These are phyloP conservation scores for Prosapia bicincta DNA, from an alignment of 2,888 invertebrate genomes.

Conservation along the genomic window DNA sequence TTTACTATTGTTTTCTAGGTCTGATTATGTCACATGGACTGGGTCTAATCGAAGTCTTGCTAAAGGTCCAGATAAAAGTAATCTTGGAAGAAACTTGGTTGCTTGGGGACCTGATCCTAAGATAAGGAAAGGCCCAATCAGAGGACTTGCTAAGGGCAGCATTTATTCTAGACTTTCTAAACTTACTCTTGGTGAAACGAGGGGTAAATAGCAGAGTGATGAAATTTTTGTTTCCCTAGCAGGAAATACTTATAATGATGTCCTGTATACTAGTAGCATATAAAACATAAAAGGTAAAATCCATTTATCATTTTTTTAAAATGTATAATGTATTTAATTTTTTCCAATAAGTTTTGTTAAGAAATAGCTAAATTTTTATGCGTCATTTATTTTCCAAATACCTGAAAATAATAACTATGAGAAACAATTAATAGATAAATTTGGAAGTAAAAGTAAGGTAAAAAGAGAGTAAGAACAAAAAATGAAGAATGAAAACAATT, in stretches of 20 bases:
- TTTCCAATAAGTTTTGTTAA: no score
- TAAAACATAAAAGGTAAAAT: background rate
- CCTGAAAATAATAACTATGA: no score
- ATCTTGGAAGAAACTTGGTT: slow-evolving; percentile 43
- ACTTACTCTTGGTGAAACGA: slow-evolving; percentile 2
- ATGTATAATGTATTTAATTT: no score
- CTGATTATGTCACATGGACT: slow-evolving; percentile 80
- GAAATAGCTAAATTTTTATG: no score
- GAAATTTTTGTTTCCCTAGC: background rate
- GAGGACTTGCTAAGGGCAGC: slow-evolving; percentile 71
- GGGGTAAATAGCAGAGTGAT: slow-evolving; percentile 4
- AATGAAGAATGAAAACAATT: no score
- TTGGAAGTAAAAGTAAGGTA: no score
- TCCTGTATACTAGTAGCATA: background rate
- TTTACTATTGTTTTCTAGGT: slow-evolving; percentile 50
- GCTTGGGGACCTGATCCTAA: slow-evolving; percentile 65
- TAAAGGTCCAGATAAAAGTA: slow-evolving; percentile 55
- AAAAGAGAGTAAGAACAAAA: no score
- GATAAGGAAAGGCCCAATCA: slow-evolving; percentile 67
- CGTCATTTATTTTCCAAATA: no score
- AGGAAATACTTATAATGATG: background rate
- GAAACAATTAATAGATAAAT: no score
- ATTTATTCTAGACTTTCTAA: slow-evolving; percentile 65
- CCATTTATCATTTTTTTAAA: no score
- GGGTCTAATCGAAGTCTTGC: slow-evolving; percentile 66